Base-by-base conservation (phyloP, 1,140 invertebrate genomes). In the Apis florea region DNA sequence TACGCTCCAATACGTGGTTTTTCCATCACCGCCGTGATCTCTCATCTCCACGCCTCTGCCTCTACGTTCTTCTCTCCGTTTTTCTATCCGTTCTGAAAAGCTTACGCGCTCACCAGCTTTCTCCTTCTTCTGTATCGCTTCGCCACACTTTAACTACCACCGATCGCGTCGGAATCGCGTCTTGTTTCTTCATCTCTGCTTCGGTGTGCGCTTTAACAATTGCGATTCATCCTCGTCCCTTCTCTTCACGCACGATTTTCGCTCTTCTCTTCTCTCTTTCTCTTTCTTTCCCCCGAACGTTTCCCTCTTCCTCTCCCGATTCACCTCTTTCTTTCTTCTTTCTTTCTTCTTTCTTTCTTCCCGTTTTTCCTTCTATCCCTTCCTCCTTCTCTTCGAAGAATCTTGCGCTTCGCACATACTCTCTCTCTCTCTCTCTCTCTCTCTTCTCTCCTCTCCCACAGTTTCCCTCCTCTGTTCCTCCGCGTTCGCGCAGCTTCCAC, bases 141-240 rank as follows among this genome's bases (percentile, higher is more conserved):
- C 2, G 15, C 51, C 76, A 17, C 31, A 70, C 31, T 67, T n/a
- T 51, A 58, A 66, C 71, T 13, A 64, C 49, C 31, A 40, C 31
- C n/a, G n/a, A 26, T 24, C 49, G 10, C 77, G 26, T 40, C 31
- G 31, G 31, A 40, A 72, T 79, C 58, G 49, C 58, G 49, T 26
- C 69, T 53, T 26, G 17, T 0, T 61, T 63, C 31, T 54, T n/a
- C 31, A 67, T 5, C 26, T 51, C 1, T 11, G 9, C 24, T 3
- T 13, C 31, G 24, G 12, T 31, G 61, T 68, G 53, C 63, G 63
- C 49, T 72, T 79, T n/a, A n/a, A n/a, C n/a, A 80, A 80, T 74
- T 67, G 51, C 61, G 79, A 80, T 51, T 80, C 56, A 56, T 73
- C 58, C n/a, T 56, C 49, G 10, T 63, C 63, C 19, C 17, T 26